phyloP scores from a whole-genome alignment of 1,140 invertebrate genomes.

The Neodiprion fabricii region DNA sequence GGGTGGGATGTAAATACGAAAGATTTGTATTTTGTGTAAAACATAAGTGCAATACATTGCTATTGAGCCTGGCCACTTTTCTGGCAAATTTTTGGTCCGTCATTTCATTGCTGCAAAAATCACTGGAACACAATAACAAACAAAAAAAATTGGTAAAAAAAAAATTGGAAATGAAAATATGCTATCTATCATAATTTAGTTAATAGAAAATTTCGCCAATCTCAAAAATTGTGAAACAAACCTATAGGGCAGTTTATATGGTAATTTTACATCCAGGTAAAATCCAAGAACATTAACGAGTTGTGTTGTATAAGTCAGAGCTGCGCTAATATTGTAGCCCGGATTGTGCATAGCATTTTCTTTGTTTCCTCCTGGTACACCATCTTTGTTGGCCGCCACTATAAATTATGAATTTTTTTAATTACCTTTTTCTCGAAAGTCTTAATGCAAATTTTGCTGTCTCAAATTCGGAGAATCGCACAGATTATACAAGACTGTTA shows the following conservation, averaged over 20 bases:
- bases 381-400: constrained; percentile 73
- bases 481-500: constrained; percentile 13
- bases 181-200: background rate
- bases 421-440: constrained; percentile 6
- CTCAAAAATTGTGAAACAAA: constrained; percentile 42
- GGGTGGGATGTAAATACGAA: constrained; percentile 68
- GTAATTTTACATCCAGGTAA: constrained; percentile 78
- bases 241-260: constrained; percentile 79
- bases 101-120: constrained; percentile 76
- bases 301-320: constrained; percentile 82
- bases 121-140: constrained; percentile 63
- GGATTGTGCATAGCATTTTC: constrained; percentile 67
- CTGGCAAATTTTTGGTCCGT: constrained; percentile 75
- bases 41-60: constrained; percentile 83
- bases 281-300: constrained; percentile 79
- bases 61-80: constrained; percentile 79
- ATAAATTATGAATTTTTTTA: constrained; percentile 32
- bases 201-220: constrained; percentile 17
- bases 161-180: constrained; percentile 12
- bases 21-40: constrained; percentile 78
- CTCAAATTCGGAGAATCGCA: background rate
- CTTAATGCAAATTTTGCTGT: background rate
- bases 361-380: constrained; percentile 64
- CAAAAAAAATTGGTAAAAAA: constrained; percentile 22
- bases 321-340: constrained; percentile 78